A percentile compares a stretch with the other conserved stretches of the same genome.
Evolutionary conservation across 2,888 invertebrate species (phyloP).

Genomic region (Melipona bicolor): DNA sequence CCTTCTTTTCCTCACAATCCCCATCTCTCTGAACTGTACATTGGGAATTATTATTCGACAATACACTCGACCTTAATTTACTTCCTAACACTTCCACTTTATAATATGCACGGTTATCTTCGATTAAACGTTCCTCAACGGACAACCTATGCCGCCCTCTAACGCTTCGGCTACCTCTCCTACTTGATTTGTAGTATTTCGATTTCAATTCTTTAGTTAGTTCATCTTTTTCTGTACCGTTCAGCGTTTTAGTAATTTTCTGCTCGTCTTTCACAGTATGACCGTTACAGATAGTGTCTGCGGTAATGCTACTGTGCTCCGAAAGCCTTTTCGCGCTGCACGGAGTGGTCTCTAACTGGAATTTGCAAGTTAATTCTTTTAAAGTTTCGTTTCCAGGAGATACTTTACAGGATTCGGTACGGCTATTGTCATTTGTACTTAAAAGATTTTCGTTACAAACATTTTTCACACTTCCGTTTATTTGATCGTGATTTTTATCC

Average conservation of each 20-base stretch:
- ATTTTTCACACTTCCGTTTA: conserved; percentile 42
- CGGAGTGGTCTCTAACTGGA: conserved; percentile 25
- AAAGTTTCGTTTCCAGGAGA: conserved; percentile 24
- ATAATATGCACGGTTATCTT: conserved; percentile 87
- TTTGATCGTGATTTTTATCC: conserved; percentile 33
- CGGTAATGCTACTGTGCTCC: conserved; percentile 10
- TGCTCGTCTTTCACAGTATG: conserved; percentile 51
- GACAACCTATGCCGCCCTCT: conserved; percentile 83
- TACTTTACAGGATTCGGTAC: conserved; percentile 35
- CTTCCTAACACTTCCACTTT: conserved; percentile 90
- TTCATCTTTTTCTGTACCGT: conserved; percentile 26
- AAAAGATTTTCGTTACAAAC: conserved; percentile 36
- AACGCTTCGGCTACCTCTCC: conserved; percentile 70
- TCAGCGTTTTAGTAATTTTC: conserved; percentile 35
- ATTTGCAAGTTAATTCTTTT: conserved; percentile 42
- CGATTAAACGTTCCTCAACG: conserved; percentile 85
- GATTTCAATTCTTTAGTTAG: conserved; percentile 50
- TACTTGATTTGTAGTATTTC: conserved; percentile 53
- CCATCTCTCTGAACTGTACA: conserved; percentile 64
- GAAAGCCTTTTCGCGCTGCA: conserved; percentile 22
- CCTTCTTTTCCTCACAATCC: conserved; percentile 68
- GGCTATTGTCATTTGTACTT: conserved; percentile 41
- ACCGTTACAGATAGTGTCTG: conserved; percentile 61
- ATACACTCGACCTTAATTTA: conserved; percentile 87
- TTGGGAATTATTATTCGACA: conserved; percentile 67